phyloP scores from a whole-genome alignment of 37 sponge, comb jelly and placozoan genomes.

The Trichoplax adhaerens region DNA sequence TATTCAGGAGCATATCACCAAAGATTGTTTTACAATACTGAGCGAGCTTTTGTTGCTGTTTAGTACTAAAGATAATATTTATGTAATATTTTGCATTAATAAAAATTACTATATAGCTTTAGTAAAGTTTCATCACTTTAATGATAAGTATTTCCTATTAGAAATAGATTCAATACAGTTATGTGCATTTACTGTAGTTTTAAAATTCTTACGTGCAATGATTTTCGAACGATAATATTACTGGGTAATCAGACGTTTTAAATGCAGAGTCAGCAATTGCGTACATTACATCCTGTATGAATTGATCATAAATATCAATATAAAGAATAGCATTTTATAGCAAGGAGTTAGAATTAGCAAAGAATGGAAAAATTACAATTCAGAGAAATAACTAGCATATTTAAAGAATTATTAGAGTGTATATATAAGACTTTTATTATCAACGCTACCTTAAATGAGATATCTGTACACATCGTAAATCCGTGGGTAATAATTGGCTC shows the following conservation, averaged over 20 bases:
- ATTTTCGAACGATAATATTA: conserved; percentile 83
- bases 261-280: conserved; percentile 77
- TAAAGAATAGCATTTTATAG: too few relatives aligned
- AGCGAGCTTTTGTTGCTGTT: conserved; percentile 41
- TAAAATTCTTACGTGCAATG: conserved; percentile 19
- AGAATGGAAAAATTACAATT: too few relatives aligned
- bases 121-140: too few relatives aligned
- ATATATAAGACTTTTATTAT: neutral
- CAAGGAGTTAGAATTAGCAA: too few relatives aligned
- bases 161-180: too few relatives aligned
- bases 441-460: conserved; percentile 31
- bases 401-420: neutral
- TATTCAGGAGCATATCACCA: conserved; percentile 43
- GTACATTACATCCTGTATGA: conserved; percentile 42
- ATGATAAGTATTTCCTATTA: too few relatives aligned
- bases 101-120: too few relatives aligned
- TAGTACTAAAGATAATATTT: too few relatives aligned
- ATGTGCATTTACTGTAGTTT: too few relatives aligned
- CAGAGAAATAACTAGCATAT: neutral
- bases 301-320: too few relatives aligned
- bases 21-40: conserved; percentile 27
- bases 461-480: conserved; percentile 39
- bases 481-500: conserved; percentile 63
- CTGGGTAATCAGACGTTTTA: conserved; percentile 61
- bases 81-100: too few relatives aligned